A percentile compares a stretch with the other conserved stretches of the same genome.
Conservation (phyloP, 1,140 invertebrate genomes). For the Polypedilum vanderplanki region DNA sequence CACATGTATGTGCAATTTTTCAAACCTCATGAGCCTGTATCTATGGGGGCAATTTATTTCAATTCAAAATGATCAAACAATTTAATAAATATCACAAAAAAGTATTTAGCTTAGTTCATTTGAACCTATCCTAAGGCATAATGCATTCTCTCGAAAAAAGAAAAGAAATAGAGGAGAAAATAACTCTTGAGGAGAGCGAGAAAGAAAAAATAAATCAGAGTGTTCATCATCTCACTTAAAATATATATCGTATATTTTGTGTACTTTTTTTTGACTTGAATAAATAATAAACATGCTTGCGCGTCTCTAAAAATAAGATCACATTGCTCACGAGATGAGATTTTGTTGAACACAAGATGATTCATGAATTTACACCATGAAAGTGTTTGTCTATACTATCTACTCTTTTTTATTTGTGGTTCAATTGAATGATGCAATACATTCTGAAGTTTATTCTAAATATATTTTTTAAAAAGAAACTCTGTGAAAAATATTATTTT, state of each 20-base stretch:
- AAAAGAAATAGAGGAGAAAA: background rate
- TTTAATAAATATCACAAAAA: constrained; percentile 15
- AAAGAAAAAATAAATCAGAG: no score
- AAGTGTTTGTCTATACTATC: no score
- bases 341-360: constrained; percentile 2
- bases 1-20: background rate
- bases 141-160: constrained; percentile 18
- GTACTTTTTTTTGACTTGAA: constrained; percentile 6
- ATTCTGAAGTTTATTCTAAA: no score
- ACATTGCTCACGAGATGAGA: constrained; percentile 6
- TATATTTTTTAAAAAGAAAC: no score
- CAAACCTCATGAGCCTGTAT: background rate
- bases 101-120: constrained; percentile 1
- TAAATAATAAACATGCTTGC: constrained; percentile 19
- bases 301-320: constrained; percentile 18
- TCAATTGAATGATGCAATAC: no score
- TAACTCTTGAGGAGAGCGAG: background rate
- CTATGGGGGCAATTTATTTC: constrained; percentile 12
- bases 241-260: background rate
- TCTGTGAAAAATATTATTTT: no score
- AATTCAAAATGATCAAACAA: constrained; percentile 7
- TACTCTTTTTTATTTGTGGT: no score
- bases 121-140: constrained; percentile 11
- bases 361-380: background rate
- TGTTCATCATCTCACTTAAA: background rate